These are phyloP conservation scores for Marcusenius ussheri DNA, from an alignment of 2,113 vertebrate species.

Conservation along the genomic window DNA sequence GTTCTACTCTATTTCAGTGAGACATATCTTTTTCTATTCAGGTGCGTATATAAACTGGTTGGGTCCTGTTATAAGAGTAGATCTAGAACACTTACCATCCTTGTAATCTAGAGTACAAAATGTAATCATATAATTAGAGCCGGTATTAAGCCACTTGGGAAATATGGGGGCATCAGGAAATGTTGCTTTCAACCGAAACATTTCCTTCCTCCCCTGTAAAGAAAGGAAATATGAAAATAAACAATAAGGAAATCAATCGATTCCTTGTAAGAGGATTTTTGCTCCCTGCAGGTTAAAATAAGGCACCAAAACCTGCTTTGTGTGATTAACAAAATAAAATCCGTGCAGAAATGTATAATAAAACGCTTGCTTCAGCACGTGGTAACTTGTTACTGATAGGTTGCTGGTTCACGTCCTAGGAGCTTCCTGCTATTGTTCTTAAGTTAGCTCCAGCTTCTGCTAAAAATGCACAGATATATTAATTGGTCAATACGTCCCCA, in stretches of 20 bases:
- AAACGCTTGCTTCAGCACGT: neutral
- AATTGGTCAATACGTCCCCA: neutral
- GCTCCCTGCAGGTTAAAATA: neutral
- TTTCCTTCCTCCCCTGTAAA: neutral
- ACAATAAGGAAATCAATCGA: too few species aligned
- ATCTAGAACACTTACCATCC: neutral
- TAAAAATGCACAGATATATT: neutral
- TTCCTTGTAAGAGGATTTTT: neutral
- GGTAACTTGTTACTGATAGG: neutral
- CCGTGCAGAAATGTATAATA: neutral
- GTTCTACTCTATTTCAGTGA: neutral
- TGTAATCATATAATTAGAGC: too few species aligned
- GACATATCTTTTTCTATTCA: neutral
- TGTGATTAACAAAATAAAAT: neutral
- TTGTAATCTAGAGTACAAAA: neutral
- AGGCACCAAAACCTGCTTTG: neutral
- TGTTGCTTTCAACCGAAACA: neutral
- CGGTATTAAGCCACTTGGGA: neutral
- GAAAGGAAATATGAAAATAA: neutral
- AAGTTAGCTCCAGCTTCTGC: neutral
- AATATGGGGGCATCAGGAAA: neutral
- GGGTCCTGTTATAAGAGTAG: neutral
- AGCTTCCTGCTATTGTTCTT: neutral
- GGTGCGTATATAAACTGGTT: neutral
- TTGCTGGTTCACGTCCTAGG: neutral